A percentile compares a stretch with the other conserved stretches of the same genome.
Evolutionary conservation across 1,140 invertebrate genomes (phyloP).

Genomic region (Dolichoris vasculosae): DNA sequence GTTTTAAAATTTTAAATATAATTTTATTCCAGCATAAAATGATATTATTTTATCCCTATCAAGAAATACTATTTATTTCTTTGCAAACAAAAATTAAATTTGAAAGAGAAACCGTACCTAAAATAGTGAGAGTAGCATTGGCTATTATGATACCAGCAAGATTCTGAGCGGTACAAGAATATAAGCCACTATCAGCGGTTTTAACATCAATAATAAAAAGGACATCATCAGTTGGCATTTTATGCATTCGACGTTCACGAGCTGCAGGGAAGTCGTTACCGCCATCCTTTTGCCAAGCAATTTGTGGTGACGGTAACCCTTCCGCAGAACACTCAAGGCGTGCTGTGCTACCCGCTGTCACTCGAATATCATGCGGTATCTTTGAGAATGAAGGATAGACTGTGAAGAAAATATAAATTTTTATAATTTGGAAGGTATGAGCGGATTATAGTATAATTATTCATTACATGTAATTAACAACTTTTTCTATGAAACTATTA

Average conservation of each 20-base stretch:
- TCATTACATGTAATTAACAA: neutral
- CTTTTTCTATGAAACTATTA: neutral
- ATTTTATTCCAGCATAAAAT: too few relatives aligned
- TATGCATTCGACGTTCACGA: constrained; percentile 92
- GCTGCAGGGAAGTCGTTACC: constrained; percentile 96
- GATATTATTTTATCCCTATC: too few relatives aligned
- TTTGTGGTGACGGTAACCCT: constrained; percentile 91
- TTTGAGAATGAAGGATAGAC: constrained; percentile 92
- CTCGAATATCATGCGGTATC: constrained; percentile 88
- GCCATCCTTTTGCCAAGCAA: constrained; percentile 95
- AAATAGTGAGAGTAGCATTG: constrained; percentile 91
- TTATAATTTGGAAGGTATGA: neutral
- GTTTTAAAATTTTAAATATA: too few relatives aligned
- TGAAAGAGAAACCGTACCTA: too few relatives aligned
- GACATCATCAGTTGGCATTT: constrained; percentile 92
- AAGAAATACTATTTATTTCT: too few relatives aligned
- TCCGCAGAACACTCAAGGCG: constrained; percentile 92
- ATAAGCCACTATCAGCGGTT: constrained; percentile 90
- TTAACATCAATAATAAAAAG: constrained; percentile 95
- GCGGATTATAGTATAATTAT: neutral
- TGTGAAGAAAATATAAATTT: constrained; percentile 65
- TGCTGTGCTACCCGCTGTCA: constrained; percentile 89
- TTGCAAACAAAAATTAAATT: too few relatives aligned
- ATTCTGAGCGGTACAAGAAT: constrained; percentile 95
- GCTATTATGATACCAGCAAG: constrained; percentile 88